Base-by-base conservation (phyloP, 64 coral and sea anemone species). In the Actinia equina region DNA sequence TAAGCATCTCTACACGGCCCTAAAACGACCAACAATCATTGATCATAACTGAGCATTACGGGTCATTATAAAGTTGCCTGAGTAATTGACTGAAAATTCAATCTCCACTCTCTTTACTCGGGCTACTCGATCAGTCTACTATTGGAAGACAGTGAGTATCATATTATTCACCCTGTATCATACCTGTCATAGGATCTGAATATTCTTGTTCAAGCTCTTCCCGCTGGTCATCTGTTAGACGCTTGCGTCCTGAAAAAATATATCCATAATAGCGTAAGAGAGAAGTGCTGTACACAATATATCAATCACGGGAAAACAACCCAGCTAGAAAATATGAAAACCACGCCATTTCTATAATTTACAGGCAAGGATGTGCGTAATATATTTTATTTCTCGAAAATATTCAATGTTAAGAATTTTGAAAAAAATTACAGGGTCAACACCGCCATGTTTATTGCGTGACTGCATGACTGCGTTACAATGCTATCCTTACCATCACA, bases 401-500 rank as follows among this genome's bases (percentile, higher is more conserved):
- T 37, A 37, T 37, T 37, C 30, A 37, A 0, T 37, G 0, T 37
- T 37, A 37, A 1, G 30, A 37, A 37, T 37, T 37, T 37, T 1
- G 30, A 37, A 37, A 37, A 37, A 37, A 37, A 0, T 37, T 37
- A 37, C 30, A 37, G 30, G 30, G 30, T 37, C 30, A 37, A 37
- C 30, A 37, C 30, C 30, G 30, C 30, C 30, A 37, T 37, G 30
- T 37, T 37, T 37, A 37, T 37, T 37, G 30, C 30, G 30, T 37
- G 30, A 37, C 30, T 37, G 30, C 30, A 1, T 37, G 30, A 37
- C 30, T 37, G 30, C 4, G 46, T 49, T 49, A 6, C 46, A 49
- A 49, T 4, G 46, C 46, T 49, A 49, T 49, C 46, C 46, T 82
- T 84, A 98, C 95, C 91, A 49, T 98, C 92, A 71, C 94, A 97